Conservation (phyloP, 2,797 vertebrate genomes). For the Coccyzus lansbergi region DNA sequence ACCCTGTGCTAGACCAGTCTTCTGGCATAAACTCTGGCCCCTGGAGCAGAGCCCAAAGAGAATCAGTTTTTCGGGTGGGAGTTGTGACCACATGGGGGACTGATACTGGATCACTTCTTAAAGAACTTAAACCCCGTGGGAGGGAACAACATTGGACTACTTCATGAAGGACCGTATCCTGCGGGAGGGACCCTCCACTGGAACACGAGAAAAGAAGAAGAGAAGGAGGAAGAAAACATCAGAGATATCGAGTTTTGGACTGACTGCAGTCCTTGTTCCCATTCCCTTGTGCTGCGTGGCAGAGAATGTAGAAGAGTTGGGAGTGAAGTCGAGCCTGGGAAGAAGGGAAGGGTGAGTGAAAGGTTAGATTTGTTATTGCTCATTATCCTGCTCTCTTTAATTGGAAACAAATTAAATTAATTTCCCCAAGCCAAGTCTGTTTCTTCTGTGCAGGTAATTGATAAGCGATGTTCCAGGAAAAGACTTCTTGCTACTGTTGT, state of each 20-base stretch:
- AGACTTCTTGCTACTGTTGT: neutral
- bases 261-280: rapidly evolving
- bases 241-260: rapidly evolving
- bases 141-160: neutral
- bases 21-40: neutral
- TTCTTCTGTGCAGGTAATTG: neutral
- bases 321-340: neutral
- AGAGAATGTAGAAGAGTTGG: neutral
- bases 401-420: neutral
- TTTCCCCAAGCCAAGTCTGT: rapidly evolving
- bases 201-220: neutral
- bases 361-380: neutral
- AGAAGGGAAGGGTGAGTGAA: neutral
- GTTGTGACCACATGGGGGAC: neutral
- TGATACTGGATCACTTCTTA: neutral
- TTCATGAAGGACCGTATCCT: neutral
- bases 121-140: neutral
- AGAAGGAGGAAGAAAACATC: neutral
- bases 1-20: neutral
- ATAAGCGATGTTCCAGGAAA: neutral
- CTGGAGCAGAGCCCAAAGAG: neutral
- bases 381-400: neutral
- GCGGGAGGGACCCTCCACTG: neutral
- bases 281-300: rapidly evolving
- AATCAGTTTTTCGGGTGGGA: neutral